A percentile compares a stretch with the other conserved stretches of the same genome.
Evolutionary conservation across 2,888 invertebrate genomes (phyloP).

Genomic region (Dynastes maya): DNA sequence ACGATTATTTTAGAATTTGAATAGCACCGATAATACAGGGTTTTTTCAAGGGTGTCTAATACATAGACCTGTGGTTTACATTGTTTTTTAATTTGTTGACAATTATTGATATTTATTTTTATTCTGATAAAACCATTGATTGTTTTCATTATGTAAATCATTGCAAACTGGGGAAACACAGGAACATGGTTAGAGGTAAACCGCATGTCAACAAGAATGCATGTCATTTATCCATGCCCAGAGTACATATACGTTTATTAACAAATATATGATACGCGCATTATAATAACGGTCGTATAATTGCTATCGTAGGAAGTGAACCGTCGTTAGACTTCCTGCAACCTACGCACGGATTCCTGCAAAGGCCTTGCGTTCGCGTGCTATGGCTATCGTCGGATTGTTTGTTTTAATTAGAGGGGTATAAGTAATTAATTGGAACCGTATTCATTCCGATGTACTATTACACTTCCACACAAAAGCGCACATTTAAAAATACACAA

Average conservation of each 20-base stretch:
- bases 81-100: too few relatives aligned
- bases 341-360: constrained; percentile 47
- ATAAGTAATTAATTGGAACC: constrained; percentile 34
- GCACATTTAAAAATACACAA: neutral
- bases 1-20: too few relatives aligned
- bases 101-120: too few relatives aligned
- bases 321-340: constrained; percentile 47
- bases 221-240: neutral
- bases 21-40: too few relatives aligned
- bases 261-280: constrained; percentile 5
- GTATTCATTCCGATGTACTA: neutral
- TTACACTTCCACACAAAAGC: neutral
- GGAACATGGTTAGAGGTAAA: neutral
- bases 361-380: constrained; percentile 38
- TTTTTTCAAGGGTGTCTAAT: too few relatives aligned
- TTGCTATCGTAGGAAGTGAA: constrained; percentile 50
- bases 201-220: neutral
- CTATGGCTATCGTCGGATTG: constrained; percentile 26
- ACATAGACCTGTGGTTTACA: too few relatives aligned
- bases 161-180: too few relatives aligned
- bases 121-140: too few relatives aligned
- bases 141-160: too few relatives aligned
- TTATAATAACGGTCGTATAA: constrained; percentile 25
- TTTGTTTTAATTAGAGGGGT: constrained; percentile 46
- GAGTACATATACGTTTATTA: too few relatives aligned